phyloP scores from a whole-genome alignment of 2,797 vertebrate species.

The Cirrhinus mrigala region DNA sequence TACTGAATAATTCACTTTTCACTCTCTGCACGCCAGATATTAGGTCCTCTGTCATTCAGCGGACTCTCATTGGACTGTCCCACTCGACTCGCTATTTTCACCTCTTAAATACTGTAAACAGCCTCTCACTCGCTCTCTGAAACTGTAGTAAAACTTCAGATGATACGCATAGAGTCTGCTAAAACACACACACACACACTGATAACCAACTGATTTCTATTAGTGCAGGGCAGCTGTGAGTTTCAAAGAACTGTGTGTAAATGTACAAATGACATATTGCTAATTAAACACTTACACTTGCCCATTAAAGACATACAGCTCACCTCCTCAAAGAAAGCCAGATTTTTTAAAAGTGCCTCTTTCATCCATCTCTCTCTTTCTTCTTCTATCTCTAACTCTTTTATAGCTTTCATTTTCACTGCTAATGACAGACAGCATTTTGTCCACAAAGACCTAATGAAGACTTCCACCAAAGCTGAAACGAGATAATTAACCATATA shows the following conservation, averaged over 20 bases:
- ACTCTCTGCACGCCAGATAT: slow-evolving; percentile 71
- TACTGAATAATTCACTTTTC: slow-evolving; percentile 85
- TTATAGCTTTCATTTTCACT: slow-evolving; percentile 24
- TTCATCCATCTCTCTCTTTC: background rate
- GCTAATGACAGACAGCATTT: slow-evolving; percentile 46
- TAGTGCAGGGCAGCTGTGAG: slow-evolving; percentile 63
- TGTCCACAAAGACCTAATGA: slow-evolving; percentile 43
- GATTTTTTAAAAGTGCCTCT: slow-evolving; percentile 21
- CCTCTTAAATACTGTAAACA: slow-evolving; percentile 68
- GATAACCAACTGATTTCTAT: slow-evolving; percentile 53
- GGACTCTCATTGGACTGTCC: slow-evolving; percentile 49
- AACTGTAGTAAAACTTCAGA: background rate
- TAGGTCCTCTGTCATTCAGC: slow-evolving; percentile 71
- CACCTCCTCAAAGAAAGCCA: slow-evolving; percentile 36
- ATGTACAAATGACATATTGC: slow-evolving; percentile 57
- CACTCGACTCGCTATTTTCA: slow-evolving; percentile 74
- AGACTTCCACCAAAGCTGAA: slow-evolving; percentile 27
- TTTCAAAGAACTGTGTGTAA: slow-evolving; percentile 66
- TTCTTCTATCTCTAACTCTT: background rate
- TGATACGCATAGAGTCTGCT: slow-evolving; percentile 81
- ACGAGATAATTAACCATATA: slow-evolving; percentile 14
- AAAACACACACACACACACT: slow-evolving; percentile 63
- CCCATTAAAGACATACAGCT: slow-evolving; percentile 23
- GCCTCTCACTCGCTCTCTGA: slow-evolving; percentile 70
- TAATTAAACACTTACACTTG: slow-evolving; percentile 72